These are phyloP conservation scores for Choloepus hoffmanni DNA, from an alignment of 2,113 vertebrate species.

Conservation along the genomic window DNA sequence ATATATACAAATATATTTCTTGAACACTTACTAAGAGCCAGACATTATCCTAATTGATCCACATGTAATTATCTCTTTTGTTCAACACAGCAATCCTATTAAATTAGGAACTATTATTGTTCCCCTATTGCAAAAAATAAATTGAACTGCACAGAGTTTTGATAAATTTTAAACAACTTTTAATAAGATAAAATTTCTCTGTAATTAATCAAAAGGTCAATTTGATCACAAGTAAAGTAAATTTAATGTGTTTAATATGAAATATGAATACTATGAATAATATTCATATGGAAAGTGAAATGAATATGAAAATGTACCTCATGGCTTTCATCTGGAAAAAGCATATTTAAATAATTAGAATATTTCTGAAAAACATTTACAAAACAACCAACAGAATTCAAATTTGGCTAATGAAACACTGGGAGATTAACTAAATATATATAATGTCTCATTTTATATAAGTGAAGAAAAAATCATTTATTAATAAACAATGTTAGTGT, in stretches of 20 bases:
- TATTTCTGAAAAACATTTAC: not conserved
- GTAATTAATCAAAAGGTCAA: too few relatives aligned
- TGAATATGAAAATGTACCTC: not conserved
- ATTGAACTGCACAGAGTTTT: too few relatives aligned
- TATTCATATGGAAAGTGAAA: too few relatives aligned
- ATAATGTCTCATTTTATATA: too few relatives aligned
- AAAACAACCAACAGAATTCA: not conserved
- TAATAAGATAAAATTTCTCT: too few relatives aligned
- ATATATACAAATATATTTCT: not conserved
- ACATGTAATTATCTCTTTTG: not conserved
- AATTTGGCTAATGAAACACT: not conserved
- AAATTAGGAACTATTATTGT: not conserved
- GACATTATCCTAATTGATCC: not conserved
- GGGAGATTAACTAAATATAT: too few relatives aligned
- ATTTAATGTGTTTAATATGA: not conserved
- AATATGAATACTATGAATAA: too few relatives aligned
- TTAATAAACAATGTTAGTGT: not conserved
- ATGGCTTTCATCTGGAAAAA: not conserved
- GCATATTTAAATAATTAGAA: not conserved
- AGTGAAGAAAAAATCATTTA: too few relatives aligned
- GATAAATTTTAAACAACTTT: too few relatives aligned
- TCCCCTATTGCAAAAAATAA: not conserved
- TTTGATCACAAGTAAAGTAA: too few relatives aligned
- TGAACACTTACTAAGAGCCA: not conserved
- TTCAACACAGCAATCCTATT: not conserved